phyloP scores from a whole-genome alignment of 2,797 vertebrate genomes.

The Falco peregrinus region DNA sequence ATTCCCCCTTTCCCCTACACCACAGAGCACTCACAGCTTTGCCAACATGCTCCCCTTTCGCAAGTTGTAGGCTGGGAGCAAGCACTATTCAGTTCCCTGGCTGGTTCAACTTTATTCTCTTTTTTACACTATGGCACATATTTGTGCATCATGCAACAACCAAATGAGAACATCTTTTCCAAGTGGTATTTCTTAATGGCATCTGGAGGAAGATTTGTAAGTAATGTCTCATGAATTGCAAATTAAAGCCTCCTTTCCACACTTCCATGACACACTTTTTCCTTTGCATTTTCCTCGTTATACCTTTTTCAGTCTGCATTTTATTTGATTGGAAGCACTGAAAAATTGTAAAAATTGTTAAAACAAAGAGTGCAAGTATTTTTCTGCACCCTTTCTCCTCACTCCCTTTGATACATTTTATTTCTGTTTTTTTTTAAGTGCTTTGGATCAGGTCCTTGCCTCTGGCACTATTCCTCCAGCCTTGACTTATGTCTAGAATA shows the following conservation, averaged over 20 bases:
- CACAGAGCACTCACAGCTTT: neutral
- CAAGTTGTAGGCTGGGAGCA: neutral
- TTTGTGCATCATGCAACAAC: slow-evolving; percentile 21
- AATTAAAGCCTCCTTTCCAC: slow-evolving; percentile 13
- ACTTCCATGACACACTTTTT: neutral
- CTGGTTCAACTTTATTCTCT: neutral
- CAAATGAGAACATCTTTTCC: slow-evolving; percentile 31
- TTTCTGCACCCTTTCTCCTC: neutral
- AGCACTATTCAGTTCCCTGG: neutral
- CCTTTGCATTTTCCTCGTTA: neutral
- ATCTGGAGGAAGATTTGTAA: slow-evolving; percentile 20
- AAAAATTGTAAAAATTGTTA: neutral
- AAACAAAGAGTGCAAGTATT: neutral
- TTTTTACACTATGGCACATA: slow-evolving; percentile 47
- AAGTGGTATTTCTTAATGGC: slow-evolving; percentile 29
- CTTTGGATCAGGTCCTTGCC: slow-evolving; percentile 4
- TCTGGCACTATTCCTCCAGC: neutral
- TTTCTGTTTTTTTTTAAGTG: slow-evolving; percentile 29
- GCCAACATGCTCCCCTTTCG: neutral
- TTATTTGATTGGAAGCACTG: neutral
- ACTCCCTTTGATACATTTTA: neutral
- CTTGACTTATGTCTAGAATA: slow-evolving; percentile 19
- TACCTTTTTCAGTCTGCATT: neutral
- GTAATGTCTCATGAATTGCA: neutral
- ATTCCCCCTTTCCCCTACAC: slow-evolving; percentile 26